Conservation (phyloP, 2,113 vertebrate species). For the Malurus elegans region DNA sequence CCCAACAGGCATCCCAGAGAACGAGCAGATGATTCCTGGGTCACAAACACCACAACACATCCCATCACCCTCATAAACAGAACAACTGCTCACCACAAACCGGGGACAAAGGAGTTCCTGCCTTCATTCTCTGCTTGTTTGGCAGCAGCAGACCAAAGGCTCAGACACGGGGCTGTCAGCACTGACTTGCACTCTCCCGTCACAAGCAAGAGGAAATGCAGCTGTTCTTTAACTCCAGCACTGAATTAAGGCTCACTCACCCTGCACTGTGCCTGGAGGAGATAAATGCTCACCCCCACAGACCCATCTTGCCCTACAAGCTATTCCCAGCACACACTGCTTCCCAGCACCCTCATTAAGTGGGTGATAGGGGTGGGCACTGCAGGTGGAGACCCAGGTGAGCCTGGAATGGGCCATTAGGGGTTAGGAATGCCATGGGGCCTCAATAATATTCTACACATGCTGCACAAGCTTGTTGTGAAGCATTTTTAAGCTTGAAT, state of each 20-base stretch:
- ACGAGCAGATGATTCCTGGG: background rate
- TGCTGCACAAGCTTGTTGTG: background rate
- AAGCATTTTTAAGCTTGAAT: background rate
- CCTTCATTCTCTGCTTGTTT: background rate
- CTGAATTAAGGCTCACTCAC: background rate
- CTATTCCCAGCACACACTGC: background rate
- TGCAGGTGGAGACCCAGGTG: background rate
- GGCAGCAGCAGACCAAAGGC: background rate
- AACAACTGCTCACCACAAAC: background rate
- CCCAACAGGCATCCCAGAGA: background rate
- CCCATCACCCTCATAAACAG: background rate
- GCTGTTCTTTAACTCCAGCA: background rate
- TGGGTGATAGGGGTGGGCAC: background rate
- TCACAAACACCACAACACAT: background rate
- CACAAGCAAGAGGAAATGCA: background rate
- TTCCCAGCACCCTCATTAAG: background rate
- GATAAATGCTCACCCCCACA: accelerated
- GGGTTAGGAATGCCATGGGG: background rate
- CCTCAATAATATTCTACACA: background rate
- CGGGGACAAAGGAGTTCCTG: background rate
- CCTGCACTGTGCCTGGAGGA: background rate
- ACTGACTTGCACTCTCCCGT: background rate
- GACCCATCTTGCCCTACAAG: background rate
- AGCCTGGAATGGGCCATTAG: background rate
- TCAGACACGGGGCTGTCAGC: background rate